Evolutionary conservation across 2,797 vertebrate species (phyloP).

Genomic region (Sebastes trivittatus): DNA sequence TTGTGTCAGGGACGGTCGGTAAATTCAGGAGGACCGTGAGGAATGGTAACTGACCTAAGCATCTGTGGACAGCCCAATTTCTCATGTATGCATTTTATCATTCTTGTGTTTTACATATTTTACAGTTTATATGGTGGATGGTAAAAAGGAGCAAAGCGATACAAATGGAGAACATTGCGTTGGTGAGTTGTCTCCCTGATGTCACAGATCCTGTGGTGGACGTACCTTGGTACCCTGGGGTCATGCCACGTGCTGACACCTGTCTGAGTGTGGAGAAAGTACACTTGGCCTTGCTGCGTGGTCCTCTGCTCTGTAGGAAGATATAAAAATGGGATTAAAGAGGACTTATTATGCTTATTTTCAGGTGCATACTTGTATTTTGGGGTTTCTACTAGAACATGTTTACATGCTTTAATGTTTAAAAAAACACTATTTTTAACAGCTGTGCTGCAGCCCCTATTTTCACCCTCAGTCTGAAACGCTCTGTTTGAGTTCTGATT

Average conservation of each 20-base stretch:
- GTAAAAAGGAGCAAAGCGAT: background rate
- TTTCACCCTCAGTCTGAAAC: no score
- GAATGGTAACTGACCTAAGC: background rate
- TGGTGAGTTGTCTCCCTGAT: background rate
- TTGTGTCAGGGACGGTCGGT: background rate
- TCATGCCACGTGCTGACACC: slow-evolving; percentile 99
- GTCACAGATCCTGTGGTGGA: background rate
- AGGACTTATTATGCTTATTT: no score
- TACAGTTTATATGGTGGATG: background rate
- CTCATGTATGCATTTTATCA: background rate
- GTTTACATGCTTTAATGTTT: no score
- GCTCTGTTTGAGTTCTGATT: no score
- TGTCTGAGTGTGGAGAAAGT: slow-evolving; percentile 98
- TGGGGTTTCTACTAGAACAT: no score
- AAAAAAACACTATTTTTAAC: no score
- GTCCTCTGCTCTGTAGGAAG: slow-evolving; percentile 93
- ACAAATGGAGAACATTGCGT: background rate
- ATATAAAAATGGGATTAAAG: background rate
- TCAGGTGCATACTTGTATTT: no score
- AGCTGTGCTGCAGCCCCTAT: no score
- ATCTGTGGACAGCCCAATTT: background rate
- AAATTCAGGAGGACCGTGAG: background rate
- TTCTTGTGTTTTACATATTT: background rate
- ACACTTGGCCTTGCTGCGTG: slow-evolving; percentile 97
- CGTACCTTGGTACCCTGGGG: slow-evolving; percentile 95